phyloP scores from a whole-genome alignment of 2,797 vertebrate species.

The Gymnoscopelus braueri region DNA sequence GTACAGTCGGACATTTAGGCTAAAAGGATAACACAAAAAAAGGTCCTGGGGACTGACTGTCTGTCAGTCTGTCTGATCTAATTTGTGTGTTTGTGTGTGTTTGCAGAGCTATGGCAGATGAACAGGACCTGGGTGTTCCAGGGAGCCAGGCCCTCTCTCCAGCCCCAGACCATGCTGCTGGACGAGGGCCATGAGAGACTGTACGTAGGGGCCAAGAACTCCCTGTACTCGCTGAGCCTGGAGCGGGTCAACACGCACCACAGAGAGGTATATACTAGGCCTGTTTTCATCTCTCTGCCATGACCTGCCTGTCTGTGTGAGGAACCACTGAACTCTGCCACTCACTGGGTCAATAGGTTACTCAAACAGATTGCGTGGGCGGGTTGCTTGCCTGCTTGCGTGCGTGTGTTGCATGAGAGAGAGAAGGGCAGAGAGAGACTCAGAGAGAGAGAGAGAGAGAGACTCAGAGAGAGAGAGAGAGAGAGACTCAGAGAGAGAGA shows the following conservation, averaged over 20 bases:
- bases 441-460: too few species aligned
- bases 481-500: too few species aligned
- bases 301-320: constrained; percentile 15
- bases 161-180: constrained; percentile 90
- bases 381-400: constrained; percentile 1
- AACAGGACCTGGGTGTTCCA: constrained; percentile 95
- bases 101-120: constrained; percentile 92
- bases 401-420: neutral
- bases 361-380: constrained; percentile 12
- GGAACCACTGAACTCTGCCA: constrained; percentile 19
- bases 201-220: constrained; percentile 92
- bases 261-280: constrained; percentile 84
- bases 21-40: too few species aligned
- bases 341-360: constrained; percentile 5
- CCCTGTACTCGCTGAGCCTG: constrained; percentile 92
- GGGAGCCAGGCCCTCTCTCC: constrained; percentile 85
- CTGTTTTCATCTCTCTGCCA: constrained; percentile 24
- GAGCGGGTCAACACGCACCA: constrained; percentile 88
- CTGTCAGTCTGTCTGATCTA: constrained; percentile 5
- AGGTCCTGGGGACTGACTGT: too few species aligned
- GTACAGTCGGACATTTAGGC: too few species aligned
- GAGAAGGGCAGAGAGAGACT: too few species aligned
- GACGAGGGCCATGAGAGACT: constrained; percentile 94
- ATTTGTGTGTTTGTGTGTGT: constrained; percentile 22
- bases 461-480: too few species aligned